Evolutionary conservation across 2,797 vertebrate species (phyloP), one percentile per base, ranked within the genome.

Genomic region (Tamandua tetradactyla): DNA sequence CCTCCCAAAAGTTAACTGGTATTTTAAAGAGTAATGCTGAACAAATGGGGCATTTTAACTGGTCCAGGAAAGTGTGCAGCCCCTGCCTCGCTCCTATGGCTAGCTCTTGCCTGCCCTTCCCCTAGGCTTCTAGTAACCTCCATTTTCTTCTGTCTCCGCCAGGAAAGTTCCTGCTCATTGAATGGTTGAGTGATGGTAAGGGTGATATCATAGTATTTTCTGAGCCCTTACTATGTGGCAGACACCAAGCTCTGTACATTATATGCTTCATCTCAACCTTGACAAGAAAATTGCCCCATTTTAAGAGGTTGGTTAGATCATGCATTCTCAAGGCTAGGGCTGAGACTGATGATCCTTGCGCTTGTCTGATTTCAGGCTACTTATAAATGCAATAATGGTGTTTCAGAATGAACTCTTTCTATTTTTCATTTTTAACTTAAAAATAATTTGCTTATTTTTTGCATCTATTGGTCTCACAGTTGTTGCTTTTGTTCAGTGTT

Each of bases 361-460:
- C 64, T 82, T 85, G 27, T 72, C 25, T 8, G 59, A 75, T 37
- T 92, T 91, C 47, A 93, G 79, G 52, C 25, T 81, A 62, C 35
- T 64, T 82, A 49, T 35, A 47, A 74, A 64, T 47, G 9, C 59
- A 61, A 9, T 22, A 42, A 30, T 52, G 52, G 52, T 52, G 52
- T 20, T 66, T 66, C 25, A 74, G 30, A 80, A 87, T 83, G 9
- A 72, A 64, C 35, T 75, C 59, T 89, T 83, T 49, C 27, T 55
- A 32, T 64, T 13, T 80, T 94, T 80, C 78, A 25, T 15, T 76
- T 30, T 78, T 55, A 90, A 62, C 22, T 68, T 68, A 47, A 87
- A 88, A 94, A 69, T 15, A 76, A 94, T 20, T 13, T 81, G 37
- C 13, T 52, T 83, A 18, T 80, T 81, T 4, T 93, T 94, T 90